Conservation (phyloP, 2,888 invertebrate genomes). For the Trichogramma dendrolimi region DNA sequence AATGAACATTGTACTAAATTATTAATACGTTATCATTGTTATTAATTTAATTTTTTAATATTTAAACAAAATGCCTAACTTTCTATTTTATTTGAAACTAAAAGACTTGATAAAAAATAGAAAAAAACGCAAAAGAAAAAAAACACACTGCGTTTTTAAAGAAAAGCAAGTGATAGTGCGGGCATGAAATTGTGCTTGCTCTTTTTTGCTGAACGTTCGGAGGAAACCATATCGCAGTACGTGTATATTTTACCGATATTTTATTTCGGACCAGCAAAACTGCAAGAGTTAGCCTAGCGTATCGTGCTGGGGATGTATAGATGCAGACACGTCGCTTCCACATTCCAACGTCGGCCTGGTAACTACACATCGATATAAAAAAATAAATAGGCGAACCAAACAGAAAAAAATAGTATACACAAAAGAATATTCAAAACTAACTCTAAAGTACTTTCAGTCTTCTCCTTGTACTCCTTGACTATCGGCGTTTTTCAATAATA, state of each 20-base stretch:
- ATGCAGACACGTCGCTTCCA: background rate
- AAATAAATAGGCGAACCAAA: background rate
- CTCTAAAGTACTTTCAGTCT: no score
- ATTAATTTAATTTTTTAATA: background rate
- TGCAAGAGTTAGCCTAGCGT: background rate
- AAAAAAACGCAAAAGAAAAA: background rate
- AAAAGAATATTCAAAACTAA: no score
- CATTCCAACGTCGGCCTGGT: background rate
- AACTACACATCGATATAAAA: background rate
- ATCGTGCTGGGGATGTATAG: no score
- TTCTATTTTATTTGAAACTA: background rate
- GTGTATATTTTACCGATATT: constrained; percentile 6
- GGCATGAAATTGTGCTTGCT: no score
- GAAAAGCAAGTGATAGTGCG: background rate
- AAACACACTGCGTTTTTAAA: background rate
- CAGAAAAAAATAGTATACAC: no score
- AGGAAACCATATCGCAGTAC: constrained; percentile 1
- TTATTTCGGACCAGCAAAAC: constrained; percentile 2
- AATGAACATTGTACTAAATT: background rate
- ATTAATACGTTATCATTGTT: background rate
- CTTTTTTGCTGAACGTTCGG: constrained; percentile 4
- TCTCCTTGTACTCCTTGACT: background rate
- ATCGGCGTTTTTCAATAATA: constrained; percentile 21
- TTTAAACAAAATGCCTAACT: background rate
- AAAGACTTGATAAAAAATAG: background rate